Base-by-base conservation (phyloP, 2,888 invertebrate genomes). In the Hyles lineata region DNA sequence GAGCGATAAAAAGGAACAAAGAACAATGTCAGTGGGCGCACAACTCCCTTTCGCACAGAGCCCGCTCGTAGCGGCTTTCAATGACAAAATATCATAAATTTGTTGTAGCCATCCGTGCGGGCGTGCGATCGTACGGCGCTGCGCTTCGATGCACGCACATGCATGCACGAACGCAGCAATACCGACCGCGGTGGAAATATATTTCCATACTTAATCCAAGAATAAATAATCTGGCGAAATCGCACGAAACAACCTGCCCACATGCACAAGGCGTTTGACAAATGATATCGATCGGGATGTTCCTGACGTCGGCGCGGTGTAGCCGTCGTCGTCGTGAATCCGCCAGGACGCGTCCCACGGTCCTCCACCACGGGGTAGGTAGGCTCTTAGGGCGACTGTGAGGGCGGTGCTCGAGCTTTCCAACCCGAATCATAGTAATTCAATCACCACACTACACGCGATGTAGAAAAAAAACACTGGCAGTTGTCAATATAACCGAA, bases 1-100 rank as follows among this genome's bases (percentile, higher is more conserved):
- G 88, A 90, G 90, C 93, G 92, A 93, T 93, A 93, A 92, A 92
- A 92, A 90, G 87, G 92, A 92, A 93, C 93, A 93, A 93, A 94
- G 94, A 93, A 93, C 92, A 92, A 93, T 92, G 92, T 91, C 90
- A 89, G 89, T 89, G 86, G 89, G 85, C 85, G 86, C 88, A 91
- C 85, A 87, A 91, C 87, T 92, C 91, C 92, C 90, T 92, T 92
- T 93, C 92, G 91, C 91, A 90, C 85, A 90, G 91, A 92, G 87
- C 88, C 85, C 84, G 78, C 83, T 83, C 84, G 82, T 83, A 83
- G 83, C 80, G 85, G 89, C 85, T 87, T 92, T 90, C 74, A 85
- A 90, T 91, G 90, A 92, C 92, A 91, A 90, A 90, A 91, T 90
- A 90, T 88, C 88, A 87, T 90, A 83, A 89, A 91, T 87, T 89